Base-by-base conservation (phyloP, 1,140 invertebrate species). In the Solen grandis region DNA sequence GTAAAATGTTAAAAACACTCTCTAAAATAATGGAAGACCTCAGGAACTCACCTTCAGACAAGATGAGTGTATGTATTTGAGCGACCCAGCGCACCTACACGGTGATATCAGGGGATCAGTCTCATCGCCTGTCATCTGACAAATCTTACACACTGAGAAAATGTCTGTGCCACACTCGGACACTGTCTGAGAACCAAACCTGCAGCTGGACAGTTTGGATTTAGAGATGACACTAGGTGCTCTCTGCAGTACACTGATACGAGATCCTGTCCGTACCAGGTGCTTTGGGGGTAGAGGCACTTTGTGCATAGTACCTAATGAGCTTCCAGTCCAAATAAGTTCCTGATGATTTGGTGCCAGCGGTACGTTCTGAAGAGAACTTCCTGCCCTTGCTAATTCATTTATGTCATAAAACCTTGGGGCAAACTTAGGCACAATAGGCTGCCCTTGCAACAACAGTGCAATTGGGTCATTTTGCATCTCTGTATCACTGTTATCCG, bases 31-130 rank as follows among this genome's bases (percentile, higher is more conserved):
- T n/a, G n/a, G n/a, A n/a, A n/a, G n/a, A n/a, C n/a, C n/a, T n/a
- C n/a, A n/a, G n/a, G n/a, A n/a, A 10, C 41, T 85, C 89, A 94
- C 94, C 93, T 93, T 92, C 35, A 94, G 86, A 87, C 94, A 94
- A 27, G 88, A 88, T 72, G 91, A 91, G 85, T 94, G 94, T 41
- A 94, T 93, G 86, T 91, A 94, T 83, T 92, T 90, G 82, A 94
- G 91, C 5, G 93, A 93, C 13, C 94, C 94, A 50, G 93, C 88
- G 85, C 94, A 94, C 66, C 93, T 84, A 84, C 94, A 94, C 0
- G 94, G 94, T 14, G 93, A 92, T 74, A 94, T 94, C 25, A 94
- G 88, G 19, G 91, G 89, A 84, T 94, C 93, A 22, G 90, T 89
- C 22, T 92, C 90, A 73, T 91, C 91, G 33, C 91, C 91, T 10